Evolutionary conservation across 35 echinoderm and acorn worm genomes (phyloP).

Genomic region (Eucidaris tribuloides): DNA sequence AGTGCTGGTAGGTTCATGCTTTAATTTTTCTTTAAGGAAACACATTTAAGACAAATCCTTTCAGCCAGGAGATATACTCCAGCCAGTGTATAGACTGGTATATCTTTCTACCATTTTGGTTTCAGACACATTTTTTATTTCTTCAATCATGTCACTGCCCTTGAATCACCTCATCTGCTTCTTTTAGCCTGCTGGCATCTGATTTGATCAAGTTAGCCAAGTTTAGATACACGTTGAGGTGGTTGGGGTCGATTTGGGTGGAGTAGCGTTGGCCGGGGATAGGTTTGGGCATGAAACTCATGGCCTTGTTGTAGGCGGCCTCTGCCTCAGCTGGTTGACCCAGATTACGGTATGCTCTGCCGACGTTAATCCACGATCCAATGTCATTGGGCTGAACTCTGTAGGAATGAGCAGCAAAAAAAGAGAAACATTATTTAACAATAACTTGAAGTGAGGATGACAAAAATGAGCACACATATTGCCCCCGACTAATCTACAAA

Average conservation of each 20-base stretch:
- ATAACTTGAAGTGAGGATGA: too few species aligned
- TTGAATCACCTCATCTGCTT: conserved; percentile 53
- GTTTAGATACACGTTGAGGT: conserved; percentile 64
- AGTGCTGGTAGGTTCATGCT: too few species aligned
- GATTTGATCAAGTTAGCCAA: conserved; percentile 54
- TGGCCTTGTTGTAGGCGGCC: conserved; percentile 45
- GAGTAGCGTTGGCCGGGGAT: conserved; percentile 48
- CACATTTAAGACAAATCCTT: too few species aligned
- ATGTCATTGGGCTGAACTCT: conserved; percentile 80
- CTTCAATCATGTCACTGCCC: too few species aligned
- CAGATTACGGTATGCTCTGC: conserved; percentile 45
- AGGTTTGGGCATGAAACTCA: conserved; percentile 48
- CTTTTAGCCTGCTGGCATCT: conserved; percentile 37
- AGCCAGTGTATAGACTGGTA: too few species aligned
- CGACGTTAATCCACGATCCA: conserved; percentile 81
- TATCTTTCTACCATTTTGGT: too few species aligned
- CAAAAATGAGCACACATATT: too few species aligned
- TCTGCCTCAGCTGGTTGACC: conserved; percentile 43
- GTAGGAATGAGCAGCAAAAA: background rate
- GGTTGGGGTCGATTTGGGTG: conserved; percentile 37
- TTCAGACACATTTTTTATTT: too few species aligned
- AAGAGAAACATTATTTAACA: too few species aligned
- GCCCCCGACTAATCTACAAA: too few species aligned
- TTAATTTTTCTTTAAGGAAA: too few species aligned
- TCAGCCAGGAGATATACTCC: too few species aligned